Evolutionary conservation across 2,113 vertebrate genomes (phyloP).

Genomic region (Mugil cephalus): DNA sequence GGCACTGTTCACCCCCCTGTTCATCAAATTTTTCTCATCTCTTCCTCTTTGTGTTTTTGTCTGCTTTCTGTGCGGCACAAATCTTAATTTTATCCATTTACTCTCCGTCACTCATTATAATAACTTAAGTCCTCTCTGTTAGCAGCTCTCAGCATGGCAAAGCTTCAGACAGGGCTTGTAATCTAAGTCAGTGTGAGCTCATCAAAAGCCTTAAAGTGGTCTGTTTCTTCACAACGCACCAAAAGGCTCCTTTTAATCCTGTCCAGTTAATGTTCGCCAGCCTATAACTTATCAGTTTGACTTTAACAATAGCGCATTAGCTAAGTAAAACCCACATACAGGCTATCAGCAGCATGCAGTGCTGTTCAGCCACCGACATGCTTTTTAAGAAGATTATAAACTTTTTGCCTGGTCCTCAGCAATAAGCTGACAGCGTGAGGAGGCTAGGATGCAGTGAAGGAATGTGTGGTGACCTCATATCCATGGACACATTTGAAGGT

Average conservation of each 20-base stretch:
- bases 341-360: conserved; percentile 41
- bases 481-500: conserved; percentile 34
- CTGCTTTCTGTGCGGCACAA: not conserved
- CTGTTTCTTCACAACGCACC: conserved; percentile 22
- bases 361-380: conserved; percentile 37
- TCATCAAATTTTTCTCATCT: no score
- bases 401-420: conserved; percentile 33
- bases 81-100: conserved; percentile 11
- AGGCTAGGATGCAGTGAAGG: conserved; percentile 33
- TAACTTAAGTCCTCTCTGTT: conserved; percentile 8
- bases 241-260: conserved; percentile 49
- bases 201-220: conserved; percentile 40
- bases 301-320: conserved; percentile 44
- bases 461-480: conserved; percentile 27
- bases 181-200: conserved; percentile 43
- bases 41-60: not conserved
- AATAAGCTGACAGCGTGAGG: conserved; percentile 37
- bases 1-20: no score
- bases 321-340: conserved; percentile 39
- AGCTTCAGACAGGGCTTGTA: conserved; percentile 34
- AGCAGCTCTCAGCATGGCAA: not conserved
- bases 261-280: conserved; percentile 25
- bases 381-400: conserved; percentile 68
- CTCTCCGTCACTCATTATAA: not conserved
- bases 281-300: conserved; percentile 51